Evolutionary conservation across 2,888 invertebrate species (phyloP).

Genomic region (Ophion ellenae): DNA sequence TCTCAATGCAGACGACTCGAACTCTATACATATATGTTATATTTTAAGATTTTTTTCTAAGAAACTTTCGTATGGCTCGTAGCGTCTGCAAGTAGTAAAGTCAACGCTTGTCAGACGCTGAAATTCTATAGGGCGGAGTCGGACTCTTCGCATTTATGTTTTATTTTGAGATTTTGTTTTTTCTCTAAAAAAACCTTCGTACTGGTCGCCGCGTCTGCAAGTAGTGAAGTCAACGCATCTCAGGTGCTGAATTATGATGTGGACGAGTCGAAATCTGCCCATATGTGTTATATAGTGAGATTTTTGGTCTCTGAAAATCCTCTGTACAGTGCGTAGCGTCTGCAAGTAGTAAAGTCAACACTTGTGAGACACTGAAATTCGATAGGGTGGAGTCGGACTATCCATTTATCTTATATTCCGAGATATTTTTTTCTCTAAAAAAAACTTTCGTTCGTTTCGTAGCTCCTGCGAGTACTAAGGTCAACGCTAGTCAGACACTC

Average conservation of each 20-base stretch:
- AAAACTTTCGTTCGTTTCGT: background rate
- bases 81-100: slow-evolving; percentile 1
- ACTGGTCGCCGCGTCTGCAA: background rate
- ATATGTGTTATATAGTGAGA: background rate
- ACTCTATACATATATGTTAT: background rate
- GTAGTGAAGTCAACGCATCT: background rate
- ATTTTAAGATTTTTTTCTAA: background rate
- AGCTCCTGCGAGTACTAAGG: background rate
- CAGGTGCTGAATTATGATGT: background rate
- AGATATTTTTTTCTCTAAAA: background rate
- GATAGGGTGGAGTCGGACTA: background rate
- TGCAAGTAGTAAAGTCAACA: slow-evolving; percentile 10
- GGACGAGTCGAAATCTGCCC: background rate
- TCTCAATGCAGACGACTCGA: background rate
- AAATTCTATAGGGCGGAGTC: background rate
- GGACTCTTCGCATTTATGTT: background rate
- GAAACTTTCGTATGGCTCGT: background rate
- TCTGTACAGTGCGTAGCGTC: background rate
- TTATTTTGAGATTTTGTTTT: too few species aligned
- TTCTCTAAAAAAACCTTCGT: background rate
- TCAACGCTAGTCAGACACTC: background rate
- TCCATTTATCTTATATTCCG: background rate
- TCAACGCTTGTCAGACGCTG: background rate
- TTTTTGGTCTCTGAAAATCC: too few species aligned
- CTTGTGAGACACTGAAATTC: background rate